Evolutionary conservation across 2,113 vertebrate genomes (phyloP), one percentile per base, ranked within the genome.

Genomic region (Cricetomys ansorgei): DNA sequence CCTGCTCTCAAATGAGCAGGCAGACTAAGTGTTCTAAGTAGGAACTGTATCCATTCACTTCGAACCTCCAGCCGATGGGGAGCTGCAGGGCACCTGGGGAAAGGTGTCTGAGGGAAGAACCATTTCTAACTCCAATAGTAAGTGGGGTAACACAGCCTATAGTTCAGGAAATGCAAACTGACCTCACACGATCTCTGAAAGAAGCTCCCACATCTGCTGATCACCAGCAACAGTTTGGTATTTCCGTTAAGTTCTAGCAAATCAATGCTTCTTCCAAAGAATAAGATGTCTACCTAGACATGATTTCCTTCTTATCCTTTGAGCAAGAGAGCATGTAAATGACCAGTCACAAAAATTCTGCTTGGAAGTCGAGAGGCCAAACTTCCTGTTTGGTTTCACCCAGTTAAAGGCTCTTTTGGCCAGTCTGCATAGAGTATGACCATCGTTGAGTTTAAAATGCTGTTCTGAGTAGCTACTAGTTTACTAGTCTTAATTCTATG

Each of bases 281-380:
- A 13, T 59, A 94, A 85, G 92, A 88, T 79, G 55, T 50, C 57
- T 89, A 31, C 16, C 55, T 92, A 48, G 5, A n/a, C 37, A 88
- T 7, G 31, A 89, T 43, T 55, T 84, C 50, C 90, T 81, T 90
- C 45, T 86, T 79, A 64, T 70, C 76, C 48, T 79, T 57, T 10
- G 40, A 80, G 50, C 79, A 88, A 40, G 11, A 79, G 87, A 94
- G 21, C 67, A 19, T 45, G 29, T 34, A 45, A 59, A 59, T 27
- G 21, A 90, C 53, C 93, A 76, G 34, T 87, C 92, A 79, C 45
- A 89, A 77, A 7, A 29, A 9, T 3, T 64, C 94, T n/a, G 7
- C 92, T 92, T 57, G 72, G n/a, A 79, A 67, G 95, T 13, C 50
- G 91, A 91, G 45, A 27, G 73, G 75, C 93, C 73, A 81, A 43